Conservation (phyloP, 2,888 invertebrate species). For the Cerastis leucographa region DNA sequence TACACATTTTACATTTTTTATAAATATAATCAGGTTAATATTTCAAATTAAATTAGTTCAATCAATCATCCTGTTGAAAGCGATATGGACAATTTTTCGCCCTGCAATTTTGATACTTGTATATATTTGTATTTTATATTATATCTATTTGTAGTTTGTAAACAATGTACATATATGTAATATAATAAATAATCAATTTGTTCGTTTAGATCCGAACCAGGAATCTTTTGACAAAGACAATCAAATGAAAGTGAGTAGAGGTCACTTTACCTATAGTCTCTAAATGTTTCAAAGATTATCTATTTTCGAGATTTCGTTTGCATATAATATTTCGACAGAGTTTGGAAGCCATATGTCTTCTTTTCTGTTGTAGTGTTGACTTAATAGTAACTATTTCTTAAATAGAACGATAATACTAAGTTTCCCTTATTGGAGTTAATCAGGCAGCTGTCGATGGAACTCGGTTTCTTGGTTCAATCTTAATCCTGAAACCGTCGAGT, state of each 20-base stretch:
- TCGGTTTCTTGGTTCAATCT: constrained; percentile 91
- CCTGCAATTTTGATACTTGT: no score
- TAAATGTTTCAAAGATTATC: background rate
- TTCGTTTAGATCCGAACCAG: background rate
- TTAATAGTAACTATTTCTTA: constrained; percentile 32
- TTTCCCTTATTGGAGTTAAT: constrained; percentile 15
- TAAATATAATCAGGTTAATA: background rate
- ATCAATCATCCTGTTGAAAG: background rate
- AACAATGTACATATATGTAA: no score
- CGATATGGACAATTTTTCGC: no score
- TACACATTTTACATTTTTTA: background rate
- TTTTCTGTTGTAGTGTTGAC: constrained; percentile 4
- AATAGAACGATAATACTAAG: constrained; percentile 26
- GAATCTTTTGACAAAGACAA: background rate
- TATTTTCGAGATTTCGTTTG: background rate
- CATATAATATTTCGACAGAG: background rate
- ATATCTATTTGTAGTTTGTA: no score
- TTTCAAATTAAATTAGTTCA: background rate
- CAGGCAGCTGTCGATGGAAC: constrained; percentile 69
- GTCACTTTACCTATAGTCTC: no score
- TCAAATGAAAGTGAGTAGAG: background rate
- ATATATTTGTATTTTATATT: no score
- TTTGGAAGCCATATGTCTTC: background rate
- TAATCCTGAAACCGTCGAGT: constrained; percentile 93
- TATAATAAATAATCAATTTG: background rate